Evolutionary conservation across 2,113 vertebrate species (phyloP).

Genomic region (Anas platyrhynchos): DNA sequence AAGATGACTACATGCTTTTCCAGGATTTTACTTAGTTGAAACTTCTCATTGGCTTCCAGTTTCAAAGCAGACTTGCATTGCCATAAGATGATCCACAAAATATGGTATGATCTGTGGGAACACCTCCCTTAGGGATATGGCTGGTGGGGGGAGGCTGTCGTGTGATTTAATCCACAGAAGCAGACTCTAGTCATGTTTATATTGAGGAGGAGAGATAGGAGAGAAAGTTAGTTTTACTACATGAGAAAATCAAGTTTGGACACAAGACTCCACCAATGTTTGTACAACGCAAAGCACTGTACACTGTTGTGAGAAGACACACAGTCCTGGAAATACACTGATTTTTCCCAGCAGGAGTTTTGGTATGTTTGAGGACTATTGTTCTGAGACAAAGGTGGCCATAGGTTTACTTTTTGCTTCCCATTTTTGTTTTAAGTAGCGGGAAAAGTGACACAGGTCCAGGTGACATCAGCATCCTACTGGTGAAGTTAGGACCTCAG

Average conservation of each 20-base stretch:
- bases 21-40: background rate
- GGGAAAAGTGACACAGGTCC: background rate
- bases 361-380: background rate
- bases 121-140: background rate
- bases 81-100: background rate
- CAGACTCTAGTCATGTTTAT: background rate
- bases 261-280: background rate
- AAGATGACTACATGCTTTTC: background rate
- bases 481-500: background rate
- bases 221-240: background rate
- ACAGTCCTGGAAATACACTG: background rate
- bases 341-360: background rate
- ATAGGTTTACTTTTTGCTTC: background rate
- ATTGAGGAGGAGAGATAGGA: accelerated
- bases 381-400: background rate
- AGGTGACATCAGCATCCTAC: background rate
- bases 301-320: background rate
- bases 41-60: background rate
- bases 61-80: background rate
- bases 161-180: background rate
- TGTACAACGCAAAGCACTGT: background rate
- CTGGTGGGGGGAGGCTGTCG: background rate
- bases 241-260: background rate
- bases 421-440: background rate
- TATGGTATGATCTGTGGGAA: background rate